Evolutionary conservation across 2,113 vertebrate species (phyloP), one percentile per base, ranked within the genome.

Genomic region (Cynopterus brachyotis): DNA sequence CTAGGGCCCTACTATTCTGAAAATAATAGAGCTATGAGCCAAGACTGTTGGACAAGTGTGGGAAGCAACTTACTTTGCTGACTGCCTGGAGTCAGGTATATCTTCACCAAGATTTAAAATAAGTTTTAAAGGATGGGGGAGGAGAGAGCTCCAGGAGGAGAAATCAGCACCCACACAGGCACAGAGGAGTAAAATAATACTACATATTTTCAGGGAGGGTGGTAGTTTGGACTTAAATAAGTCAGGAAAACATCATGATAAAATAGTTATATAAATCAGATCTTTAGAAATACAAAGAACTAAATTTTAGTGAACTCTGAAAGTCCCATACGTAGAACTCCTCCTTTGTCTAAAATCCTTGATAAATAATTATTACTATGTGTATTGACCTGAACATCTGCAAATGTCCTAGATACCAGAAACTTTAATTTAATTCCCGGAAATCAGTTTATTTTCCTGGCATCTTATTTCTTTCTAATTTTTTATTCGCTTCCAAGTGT

Each of bases 401-500:
- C 26, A 94, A 13, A 5, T 6, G 2, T 92, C 24, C 32, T 89
- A 87, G 28, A 17, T 70, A 64, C n/a, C 40, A 70, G 55, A 95
- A 84, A 83, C 55, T 50, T 79, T 53, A 24, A 47, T 85, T 85
- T 67, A 80, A 78, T 94, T 93, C 66, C 20, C 42, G n/a, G 6
- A 40, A 40, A 79, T 79, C 50, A 78, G 64, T 35, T 76, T 91
- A 81, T 95, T 95, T 94, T 94, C 60, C 50, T 87, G n/a, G 75
- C 26, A 72, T 82, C 12, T 91, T 76, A 50, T 89, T 88, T 84
- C 47, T 55, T 93, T 90, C 17, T 13, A 10, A 5, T 59, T 96
- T 91, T 89, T 86, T 32, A 73, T 70, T 75, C 26, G 10, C 42
- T 93, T 97, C 59, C 37, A 92, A 88, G 9, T 62, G 22, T 80